Evolutionary conservation across 2,797 vertebrate species (phyloP).

Genomic region (Muscicapa comitata): DNA sequence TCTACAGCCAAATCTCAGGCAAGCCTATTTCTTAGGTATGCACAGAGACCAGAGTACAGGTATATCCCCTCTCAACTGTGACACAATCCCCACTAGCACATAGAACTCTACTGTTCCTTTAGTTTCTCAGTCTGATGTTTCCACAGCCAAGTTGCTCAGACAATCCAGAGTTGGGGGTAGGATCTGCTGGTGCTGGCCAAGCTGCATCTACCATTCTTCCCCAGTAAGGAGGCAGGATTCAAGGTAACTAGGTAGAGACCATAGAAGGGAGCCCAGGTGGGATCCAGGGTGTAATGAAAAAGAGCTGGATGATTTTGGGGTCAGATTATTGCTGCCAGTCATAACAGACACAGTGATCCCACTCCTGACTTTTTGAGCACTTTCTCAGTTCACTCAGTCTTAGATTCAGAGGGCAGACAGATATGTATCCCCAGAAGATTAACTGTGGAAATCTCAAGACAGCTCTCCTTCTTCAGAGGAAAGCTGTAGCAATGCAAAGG

Average conservation of each 20-base stretch:
- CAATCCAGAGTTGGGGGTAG: background rate
- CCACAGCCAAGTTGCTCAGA: background rate
- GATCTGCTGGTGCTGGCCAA: background rate
- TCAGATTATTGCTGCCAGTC: background rate
- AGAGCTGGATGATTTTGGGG: background rate
- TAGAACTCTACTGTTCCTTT: background rate
- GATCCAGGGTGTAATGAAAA: background rate
- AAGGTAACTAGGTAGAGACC: background rate
- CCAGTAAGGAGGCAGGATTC: background rate
- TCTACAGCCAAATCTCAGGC: background rate
- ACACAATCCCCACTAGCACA: background rate
- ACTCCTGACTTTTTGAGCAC: background rate
- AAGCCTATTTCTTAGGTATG: background rate
- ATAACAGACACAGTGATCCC: background rate
- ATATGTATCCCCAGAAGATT: background rate
- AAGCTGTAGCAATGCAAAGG: background rate
- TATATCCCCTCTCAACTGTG: rapidly evolving
- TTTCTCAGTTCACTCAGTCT: background rate
- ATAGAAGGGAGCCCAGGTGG: background rate
- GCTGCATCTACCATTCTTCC: background rate
- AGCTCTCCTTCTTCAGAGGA: background rate
- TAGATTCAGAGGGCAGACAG: background rate
- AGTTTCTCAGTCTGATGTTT: background rate
- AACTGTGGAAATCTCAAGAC: background rate
- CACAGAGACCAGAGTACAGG: background rate